Evolutionary conservation across 1,140 invertebrate genomes (phyloP), one percentile per base, ranked within the genome.

Genomic region (Palaemon carinicauda): DNA sequence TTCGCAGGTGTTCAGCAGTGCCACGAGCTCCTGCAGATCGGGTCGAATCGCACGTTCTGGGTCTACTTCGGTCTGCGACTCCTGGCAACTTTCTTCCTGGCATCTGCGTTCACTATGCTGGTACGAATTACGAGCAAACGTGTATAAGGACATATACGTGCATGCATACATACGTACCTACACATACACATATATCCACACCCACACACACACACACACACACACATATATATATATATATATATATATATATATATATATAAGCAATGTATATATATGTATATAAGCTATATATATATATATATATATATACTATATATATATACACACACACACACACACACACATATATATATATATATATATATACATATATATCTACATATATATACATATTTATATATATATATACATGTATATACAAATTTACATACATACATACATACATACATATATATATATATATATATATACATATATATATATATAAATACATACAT

Each of bases 31-130:
- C n/a, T 69, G 65, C 21, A 69, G 9, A 69, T 15, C 15, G 65
- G 24, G 3, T 31, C 65, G 5, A 24, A 24, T 15, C 15, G 24
- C 10, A 69, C 65, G 14, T 69, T 54, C 60, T 65, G 69, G 50
- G 65, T 14, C 27, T 65, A 88, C 31, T 65, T 84, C 69, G 41
- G 17, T 17, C 71, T 54, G 17, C 78, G 75, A 33, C 50, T 69
- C 7, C 41, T 85, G 4, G 65, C 31, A 17, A 81, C 60, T 33
- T 82, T 84, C 86, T 87, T 82, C 77, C 41, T 78, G 14, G 75
- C 51, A 0, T 60, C 77, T 41, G 41, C 81, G 14, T 95, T 96
- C 1, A 95, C 95, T 10, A 95, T 96, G 77, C 94, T 96, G 93
- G 96, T 82, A 24, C 19, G 73, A n/a, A n/a, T n/a, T n/a, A n/a